These are phyloP conservation scores for Epinephelus coioides DNA, from an alignment of 2,797 vertebrate species.

Conservation along the genomic window DNA sequence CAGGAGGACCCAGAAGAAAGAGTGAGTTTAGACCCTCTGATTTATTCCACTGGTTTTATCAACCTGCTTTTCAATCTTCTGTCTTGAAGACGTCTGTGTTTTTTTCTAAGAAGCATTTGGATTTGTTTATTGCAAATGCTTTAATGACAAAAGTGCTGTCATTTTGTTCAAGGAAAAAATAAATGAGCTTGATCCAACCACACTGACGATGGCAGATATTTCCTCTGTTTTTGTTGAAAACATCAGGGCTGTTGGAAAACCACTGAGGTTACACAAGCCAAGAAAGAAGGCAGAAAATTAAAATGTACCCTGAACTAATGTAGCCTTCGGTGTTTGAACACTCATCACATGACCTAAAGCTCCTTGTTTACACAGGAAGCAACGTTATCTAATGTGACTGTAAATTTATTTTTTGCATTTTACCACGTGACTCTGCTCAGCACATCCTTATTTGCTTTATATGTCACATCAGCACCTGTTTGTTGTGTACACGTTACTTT, in stretches of 20 bases:
- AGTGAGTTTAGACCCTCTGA: conserved; percentile 82
- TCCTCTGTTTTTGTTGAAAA: neutral
- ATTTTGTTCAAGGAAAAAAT: neutral
- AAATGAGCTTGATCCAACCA: neutral
- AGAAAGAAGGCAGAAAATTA: neutral
- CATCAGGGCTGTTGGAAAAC: neutral
- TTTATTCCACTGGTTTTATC: neutral
- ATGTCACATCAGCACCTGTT: conserved; percentile 7
- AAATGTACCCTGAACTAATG: neutral
- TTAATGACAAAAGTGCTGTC: neutral
- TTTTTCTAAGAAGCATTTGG: neutral
- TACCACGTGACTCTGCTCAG: neutral
- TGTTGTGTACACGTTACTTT: conserved; percentile 24
- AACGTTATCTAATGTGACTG: neutral
- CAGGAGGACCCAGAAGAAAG: conserved; percentile 92
- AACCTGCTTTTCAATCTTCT: neutral
- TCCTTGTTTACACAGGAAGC: neutral
- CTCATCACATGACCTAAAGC: neutral
- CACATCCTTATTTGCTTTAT: conserved; percentile 57
- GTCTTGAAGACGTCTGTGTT: neutral
- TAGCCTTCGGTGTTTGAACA: neutral
- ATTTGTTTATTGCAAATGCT: neutral
- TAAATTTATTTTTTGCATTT: neutral
- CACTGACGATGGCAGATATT: neutral
- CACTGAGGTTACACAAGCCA: no score